These are phyloP conservation scores for Sander lucioperca DNA, from an alignment of 2,113 vertebrate genomes.

Conservation along the genomic window DNA sequence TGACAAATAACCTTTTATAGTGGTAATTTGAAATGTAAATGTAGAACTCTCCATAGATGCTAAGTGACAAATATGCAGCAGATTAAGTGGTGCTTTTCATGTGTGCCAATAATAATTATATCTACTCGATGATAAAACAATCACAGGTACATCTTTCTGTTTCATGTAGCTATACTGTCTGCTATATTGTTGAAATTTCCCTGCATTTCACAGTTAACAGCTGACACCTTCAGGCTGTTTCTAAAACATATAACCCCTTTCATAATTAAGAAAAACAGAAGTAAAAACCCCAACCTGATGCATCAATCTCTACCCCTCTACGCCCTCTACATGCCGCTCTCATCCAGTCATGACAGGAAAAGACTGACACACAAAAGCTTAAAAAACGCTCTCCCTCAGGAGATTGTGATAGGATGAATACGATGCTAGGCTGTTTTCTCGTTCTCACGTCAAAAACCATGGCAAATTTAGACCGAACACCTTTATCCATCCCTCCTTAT, in stretches of 20 bases:
- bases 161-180: conserved; percentile 9
- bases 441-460: conserved; percentile 77
- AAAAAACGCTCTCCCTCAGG: conserved; percentile 75
- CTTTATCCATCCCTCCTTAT: conserved; percentile 80
- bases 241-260: conserved; percentile 37
- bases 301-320: conserved; percentile 76
- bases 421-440: conserved; percentile 76
- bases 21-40: conserved; percentile 13
- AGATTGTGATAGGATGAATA: conserved; percentile 81
- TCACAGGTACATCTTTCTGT: conserved; percentile 2
- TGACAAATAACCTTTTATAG: conserved; percentile 10
- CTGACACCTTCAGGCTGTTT: conserved; percentile 57
- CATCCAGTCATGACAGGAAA: conserved; percentile 77
- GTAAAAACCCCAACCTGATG: conserved; percentile 71
- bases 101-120: conserved; percentile 32
- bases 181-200: conserved; percentile 10
- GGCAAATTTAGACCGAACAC: conserved; percentile 81
- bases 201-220: conserved; percentile 48
- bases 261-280: conserved; percentile 47
- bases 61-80: conserved; percentile 18
- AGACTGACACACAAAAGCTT: conserved; percentile 83
- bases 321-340: conserved; percentile 74
- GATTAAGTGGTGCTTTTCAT: conserved; percentile 17
- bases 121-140: conserved; percentile 5
- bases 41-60: conserved; percentile 26